Percentiles rank a stretch among this genome's conserved stretches.
Conservation (phyloP, 1,140 invertebrate genomes). For the Panagrolaimus sp. region DNA sequence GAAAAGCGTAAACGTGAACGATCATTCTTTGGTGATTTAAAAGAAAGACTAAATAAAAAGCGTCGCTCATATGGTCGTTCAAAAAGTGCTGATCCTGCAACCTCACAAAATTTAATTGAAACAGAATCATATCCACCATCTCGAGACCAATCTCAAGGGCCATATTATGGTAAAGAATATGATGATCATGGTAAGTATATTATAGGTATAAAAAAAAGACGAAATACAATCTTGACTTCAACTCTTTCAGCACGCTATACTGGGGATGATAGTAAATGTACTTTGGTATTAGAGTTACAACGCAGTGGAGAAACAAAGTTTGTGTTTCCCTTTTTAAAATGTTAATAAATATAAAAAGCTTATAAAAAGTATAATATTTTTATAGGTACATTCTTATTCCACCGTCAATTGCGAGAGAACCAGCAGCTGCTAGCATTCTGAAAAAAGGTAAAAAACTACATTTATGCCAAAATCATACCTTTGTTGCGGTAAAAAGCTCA, state of each 20-base stretch:
- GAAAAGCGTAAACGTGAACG: slow-evolving; percentile 56
- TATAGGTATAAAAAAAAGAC: not conserved
- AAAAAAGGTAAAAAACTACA: slow-evolving; percentile 84
- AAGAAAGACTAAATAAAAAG: slow-evolving; percentile 69
- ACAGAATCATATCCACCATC: slow-evolving; percentile 43
- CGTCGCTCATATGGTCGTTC: slow-evolving; percentile 27
- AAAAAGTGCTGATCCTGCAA: slow-evolving; percentile 34
- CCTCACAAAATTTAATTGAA: slow-evolving; percentile 38
- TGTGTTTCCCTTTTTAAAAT: slow-evolving; percentile 2
- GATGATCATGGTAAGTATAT: slow-evolving; percentile 8
- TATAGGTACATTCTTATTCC: slow-evolving; percentile 80
- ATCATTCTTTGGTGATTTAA: slow-evolving; percentile 86
- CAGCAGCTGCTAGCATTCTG: slow-evolving; percentile 70
- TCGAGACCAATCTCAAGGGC: slow-evolving; percentile 39
- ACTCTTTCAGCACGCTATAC: slow-evolving; percentile 11
- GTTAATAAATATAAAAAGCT: not conserved
- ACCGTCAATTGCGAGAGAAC: slow-evolving; percentile 73
- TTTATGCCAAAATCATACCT: slow-evolving; percentile 82
- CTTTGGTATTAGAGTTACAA: slow-evolving; percentile 9
- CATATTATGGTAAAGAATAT: slow-evolving; percentile 17
- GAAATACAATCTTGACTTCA: not conserved
- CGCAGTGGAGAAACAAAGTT: slow-evolving; percentile 11
- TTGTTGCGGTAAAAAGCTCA: slow-evolving; percentile 77
- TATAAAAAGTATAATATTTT: slow-evolving; percentile 8
- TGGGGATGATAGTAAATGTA: slow-evolving; percentile 11